phyloP scores from a whole-genome alignment of 2,797 vertebrate genomes.

The Myiothlypis chrysogaster region DNA sequence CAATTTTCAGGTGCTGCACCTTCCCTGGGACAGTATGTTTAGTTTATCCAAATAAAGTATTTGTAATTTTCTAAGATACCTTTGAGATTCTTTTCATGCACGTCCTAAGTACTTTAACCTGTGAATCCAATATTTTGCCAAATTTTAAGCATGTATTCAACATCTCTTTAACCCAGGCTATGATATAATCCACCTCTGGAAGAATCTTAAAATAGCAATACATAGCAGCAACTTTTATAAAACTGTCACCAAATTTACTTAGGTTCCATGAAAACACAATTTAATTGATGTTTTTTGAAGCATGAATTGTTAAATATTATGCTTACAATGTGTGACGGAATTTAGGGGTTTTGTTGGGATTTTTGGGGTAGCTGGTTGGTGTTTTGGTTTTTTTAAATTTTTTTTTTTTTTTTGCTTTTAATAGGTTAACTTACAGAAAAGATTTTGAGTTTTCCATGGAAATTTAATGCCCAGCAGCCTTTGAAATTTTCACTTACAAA shows the following conservation, averaged over 20 bases:
- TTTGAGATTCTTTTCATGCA: not conserved
- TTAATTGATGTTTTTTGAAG: not conserved
- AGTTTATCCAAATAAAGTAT: not conserved
- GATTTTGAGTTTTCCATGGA: not conserved
- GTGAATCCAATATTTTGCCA: not conserved
- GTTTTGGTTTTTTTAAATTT: not conserved
- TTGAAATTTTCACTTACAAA: not conserved
- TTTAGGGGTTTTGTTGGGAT: not conserved
- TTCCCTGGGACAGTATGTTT: not conserved
- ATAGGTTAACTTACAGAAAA: not conserved
- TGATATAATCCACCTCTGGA: not conserved
- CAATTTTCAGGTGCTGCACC: not conserved
- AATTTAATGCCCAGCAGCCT: not conserved
- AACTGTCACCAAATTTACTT: not conserved
- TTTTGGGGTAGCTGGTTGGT: not conserved
- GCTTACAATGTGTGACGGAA: fast-evolving
- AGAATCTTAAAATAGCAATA: not conserved
- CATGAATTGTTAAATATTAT: not conserved
- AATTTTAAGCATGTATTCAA: not conserved
- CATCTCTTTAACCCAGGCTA: not conserved
- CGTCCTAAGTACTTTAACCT: not conserved
- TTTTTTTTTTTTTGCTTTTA: not conserved
- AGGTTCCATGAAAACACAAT: not conserved
- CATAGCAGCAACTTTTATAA: not conserved
- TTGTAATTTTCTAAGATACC: not conserved